Evolutionary conservation across 2,797 vertebrate genomes (phyloP).

Genomic region (Gambusia yucatana): DNA sequence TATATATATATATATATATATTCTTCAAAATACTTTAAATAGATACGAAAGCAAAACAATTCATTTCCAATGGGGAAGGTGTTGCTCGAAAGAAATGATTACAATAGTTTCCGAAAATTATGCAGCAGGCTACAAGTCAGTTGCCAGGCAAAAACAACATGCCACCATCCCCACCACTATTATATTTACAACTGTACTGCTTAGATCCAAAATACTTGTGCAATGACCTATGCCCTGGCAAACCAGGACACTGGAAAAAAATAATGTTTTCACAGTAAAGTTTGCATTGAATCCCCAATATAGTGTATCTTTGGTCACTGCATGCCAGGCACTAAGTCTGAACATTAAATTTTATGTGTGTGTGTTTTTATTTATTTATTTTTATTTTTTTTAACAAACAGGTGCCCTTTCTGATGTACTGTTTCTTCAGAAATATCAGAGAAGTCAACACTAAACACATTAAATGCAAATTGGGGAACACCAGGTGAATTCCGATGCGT

Average conservation of each 20-base stretch:
- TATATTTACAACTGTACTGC: slow-evolving; percentile 40
- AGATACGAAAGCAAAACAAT: neutral
- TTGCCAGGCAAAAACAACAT: slow-evolving; percentile 34
- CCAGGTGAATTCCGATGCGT: slow-evolving; percentile 48
- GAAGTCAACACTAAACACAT: slow-evolving; percentile 46
- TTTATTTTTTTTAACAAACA: slow-evolving; percentile 37
- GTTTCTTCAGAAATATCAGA: slow-evolving; percentile 41
- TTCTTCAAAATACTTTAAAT: neutral
- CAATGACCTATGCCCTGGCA: slow-evolving; percentile 27
- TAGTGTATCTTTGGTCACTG: slow-evolving; percentile 29
- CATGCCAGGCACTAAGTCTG: slow-evolving; percentile 19
- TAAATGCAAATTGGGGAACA: slow-evolving; percentile 36
- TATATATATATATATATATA: too few species aligned
- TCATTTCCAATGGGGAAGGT: neutral
- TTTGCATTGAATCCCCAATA: slow-evolving; percentile 36
- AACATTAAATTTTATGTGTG: slow-evolving; percentile 25
- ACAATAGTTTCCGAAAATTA: slow-evolving; percentile 8
- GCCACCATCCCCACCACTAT: slow-evolving; percentile 18
- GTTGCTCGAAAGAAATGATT: neutral
- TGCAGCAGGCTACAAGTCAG: slow-evolving; percentile 6
- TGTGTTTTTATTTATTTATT: slow-evolving; percentile 3
- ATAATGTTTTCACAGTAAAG: slow-evolving; percentile 37
- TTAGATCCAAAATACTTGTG: slow-evolving; percentile 37
- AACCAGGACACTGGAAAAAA: slow-evolving; percentile 34
- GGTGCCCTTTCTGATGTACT: slow-evolving; percentile 60